A percentile compares a stretch with the other conserved stretches of the same genome.
phyloP scores from a whole-genome alignment of 2,797 vertebrate species.

The Dallia pectoralis region DNA sequence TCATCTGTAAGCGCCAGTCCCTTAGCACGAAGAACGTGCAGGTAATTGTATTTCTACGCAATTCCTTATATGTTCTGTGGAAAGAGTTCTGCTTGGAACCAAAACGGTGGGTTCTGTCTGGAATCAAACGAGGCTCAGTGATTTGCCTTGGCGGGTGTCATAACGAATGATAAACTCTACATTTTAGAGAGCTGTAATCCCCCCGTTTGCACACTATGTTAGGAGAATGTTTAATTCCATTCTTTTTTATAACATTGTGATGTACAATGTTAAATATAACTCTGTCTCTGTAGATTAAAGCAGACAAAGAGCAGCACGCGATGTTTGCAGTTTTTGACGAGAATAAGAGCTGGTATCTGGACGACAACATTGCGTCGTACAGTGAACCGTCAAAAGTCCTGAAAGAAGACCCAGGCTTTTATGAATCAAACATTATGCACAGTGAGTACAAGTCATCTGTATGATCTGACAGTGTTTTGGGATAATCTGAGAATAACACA shows the following conservation, averaged over 20 bases:
- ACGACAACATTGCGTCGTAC: constrained; percentile 84
- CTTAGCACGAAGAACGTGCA: constrained; percentile 87
- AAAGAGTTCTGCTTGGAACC: too few relatives aligned
- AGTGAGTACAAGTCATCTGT: constrained; percentile 74
- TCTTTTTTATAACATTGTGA: not conserved
- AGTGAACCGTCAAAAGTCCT: constrained; percentile 76
- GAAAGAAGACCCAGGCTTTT: constrained; percentile 82
- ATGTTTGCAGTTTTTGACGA: constrained; percentile 91
- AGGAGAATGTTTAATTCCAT: not conserved
- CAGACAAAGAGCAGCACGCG: constrained; percentile 90
- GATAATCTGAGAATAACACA: not conserved
- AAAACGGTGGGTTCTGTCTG: too few relatives aligned
- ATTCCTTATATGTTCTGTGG: too few relatives aligned
- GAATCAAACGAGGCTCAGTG: too few relatives aligned
- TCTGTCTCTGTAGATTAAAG: constrained; percentile 75
- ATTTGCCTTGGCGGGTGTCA: too few relatives aligned
- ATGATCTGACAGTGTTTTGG: too few relatives aligned
- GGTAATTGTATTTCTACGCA: constrained; percentile 67
- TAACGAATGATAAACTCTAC: too few relatives aligned
- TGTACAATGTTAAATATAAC: not conserved
- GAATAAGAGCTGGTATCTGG: constrained; percentile 96
- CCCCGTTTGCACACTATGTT: not conserved
- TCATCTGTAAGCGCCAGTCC: constrained; percentile 93
- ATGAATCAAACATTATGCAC: constrained; percentile 91
- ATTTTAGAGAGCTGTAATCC: not conserved